These are phyloP conservation scores for cattle (Bos taurus) DNA, from an alignment of 2,113 vertebrate genomes.

Conservation along the genomic window DNA sequence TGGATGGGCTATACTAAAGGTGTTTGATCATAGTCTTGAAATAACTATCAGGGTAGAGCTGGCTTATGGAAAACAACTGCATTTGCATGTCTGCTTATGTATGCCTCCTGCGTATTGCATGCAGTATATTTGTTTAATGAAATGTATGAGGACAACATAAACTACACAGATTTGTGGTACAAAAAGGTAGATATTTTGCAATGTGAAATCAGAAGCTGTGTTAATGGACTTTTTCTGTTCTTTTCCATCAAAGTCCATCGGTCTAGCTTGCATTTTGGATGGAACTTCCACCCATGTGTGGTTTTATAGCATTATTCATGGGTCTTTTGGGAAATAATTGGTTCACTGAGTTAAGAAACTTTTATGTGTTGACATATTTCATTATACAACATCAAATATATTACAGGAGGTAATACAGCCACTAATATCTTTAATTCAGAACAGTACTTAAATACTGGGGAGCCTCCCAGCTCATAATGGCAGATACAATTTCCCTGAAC, in stretches of 20 bases:
- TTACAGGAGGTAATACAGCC: neutral
- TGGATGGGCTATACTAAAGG: neutral
- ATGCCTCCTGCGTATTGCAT: neutral
- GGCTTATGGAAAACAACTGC: neutral
- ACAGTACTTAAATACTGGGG: neutral
- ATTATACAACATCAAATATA: neutral
- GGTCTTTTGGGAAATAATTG: neutral
- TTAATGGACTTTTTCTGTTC: neutral
- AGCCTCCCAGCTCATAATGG: neutral
- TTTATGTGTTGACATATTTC: neutral
- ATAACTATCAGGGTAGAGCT: neutral
- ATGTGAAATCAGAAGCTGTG: neutral
- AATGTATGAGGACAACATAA: neutral
- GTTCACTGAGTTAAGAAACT: neutral
- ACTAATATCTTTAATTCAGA: neutral
- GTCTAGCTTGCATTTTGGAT: neutral
- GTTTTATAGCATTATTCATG: neutral
- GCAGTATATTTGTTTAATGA: neutral
- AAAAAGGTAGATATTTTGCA: neutral
- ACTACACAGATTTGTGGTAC: neutral
- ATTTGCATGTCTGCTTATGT: neutral
- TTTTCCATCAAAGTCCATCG: neutral
- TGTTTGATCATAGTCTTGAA: neutral
- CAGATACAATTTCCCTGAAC: neutral
- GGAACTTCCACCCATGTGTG: neutral